phyloP scores from a whole-genome alignment of 2,888 invertebrate genomes.

The Lycophotia porphyrea region DNA sequence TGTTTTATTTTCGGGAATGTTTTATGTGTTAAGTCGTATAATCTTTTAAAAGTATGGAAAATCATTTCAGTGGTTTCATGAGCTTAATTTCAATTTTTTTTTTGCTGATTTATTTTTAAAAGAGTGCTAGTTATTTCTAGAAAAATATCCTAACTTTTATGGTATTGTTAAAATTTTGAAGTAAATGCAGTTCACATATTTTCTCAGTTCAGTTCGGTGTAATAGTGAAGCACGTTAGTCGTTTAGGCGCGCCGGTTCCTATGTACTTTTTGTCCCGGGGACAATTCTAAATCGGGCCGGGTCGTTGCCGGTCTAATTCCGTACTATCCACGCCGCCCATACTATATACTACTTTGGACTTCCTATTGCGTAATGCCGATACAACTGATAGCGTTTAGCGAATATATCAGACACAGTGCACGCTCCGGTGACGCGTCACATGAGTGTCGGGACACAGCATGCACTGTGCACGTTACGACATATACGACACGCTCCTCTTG shows the following conservation, averaged over 20 bases:
- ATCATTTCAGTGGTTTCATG: background rate
- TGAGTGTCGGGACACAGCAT: constrained; percentile 21
- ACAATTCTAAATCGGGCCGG: constrained; percentile 86
- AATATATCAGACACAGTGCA: constrained; percentile 58
- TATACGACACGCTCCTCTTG: constrained; percentile 42
- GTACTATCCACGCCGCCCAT: constrained; percentile 70
- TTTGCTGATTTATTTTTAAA: background rate
- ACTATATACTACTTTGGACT: constrained; percentile 75
- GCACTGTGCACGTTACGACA: constrained; percentile 51
- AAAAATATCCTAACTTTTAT: background rate
- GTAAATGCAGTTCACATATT: background rate
- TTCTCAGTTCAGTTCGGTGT: constrained; percentile 60
- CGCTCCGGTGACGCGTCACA: constrained; percentile 29
- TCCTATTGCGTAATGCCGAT: constrained; percentile 84
- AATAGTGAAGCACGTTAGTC: constrained; percentile 69
- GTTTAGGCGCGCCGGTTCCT: constrained; percentile 80
- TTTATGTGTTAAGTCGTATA: constrained; percentile 8
- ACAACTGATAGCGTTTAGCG: constrained; percentile 74
- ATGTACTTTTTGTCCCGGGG: constrained; percentile 86
- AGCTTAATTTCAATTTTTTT: background rate
- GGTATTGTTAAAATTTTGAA: background rate
- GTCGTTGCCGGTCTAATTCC: constrained; percentile 84
- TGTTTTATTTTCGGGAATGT: constrained; percentile 23
- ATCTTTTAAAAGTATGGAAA: constrained; percentile 15
- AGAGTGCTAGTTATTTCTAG: no score